Evolutionary conservation across 1,140 invertebrate species (phyloP), one percentile per base, ranked within the genome.

Genomic region (Periplaneta americana): DNA sequence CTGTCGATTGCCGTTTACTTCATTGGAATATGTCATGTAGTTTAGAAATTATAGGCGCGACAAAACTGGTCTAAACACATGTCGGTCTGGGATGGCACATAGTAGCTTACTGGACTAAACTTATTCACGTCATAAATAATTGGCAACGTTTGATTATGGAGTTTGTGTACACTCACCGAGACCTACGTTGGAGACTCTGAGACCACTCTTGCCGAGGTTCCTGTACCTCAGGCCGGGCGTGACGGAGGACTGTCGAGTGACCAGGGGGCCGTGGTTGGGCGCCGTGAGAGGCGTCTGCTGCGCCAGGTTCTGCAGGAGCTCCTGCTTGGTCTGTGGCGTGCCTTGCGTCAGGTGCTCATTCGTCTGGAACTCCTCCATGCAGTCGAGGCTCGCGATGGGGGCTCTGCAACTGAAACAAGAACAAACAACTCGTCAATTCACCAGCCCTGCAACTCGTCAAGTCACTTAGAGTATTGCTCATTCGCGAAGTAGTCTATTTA

Each of bases 141-240:
- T n/a, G n/a, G n/a, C n/a, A n/a, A n/a, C n/a, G n/a, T n/a, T n/a
- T n/a, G n/a, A n/a, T n/a, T n/a, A n/a, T n/a, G n/a, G n/a, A n/a
- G n/a, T n/a, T n/a, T n/a, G 6, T n/a, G 74, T 11, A 33, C 74
- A 88, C 91, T 90, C 91, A 93, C 94, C 94, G 85, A 98, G 90
- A 83, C 96, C 97, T 85, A 98, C 94, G 87, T 96, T 97, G 83
- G 96, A 97, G 79, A 98, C 96, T 84, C 96, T 91, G 82, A 98
- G 91, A 79, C 97, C 97, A 85, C 96, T 97, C 89, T 98, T 98
- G 79, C 97, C 97, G 83, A 98, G 91, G 89, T 98, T 98, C 87
- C 96, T 93, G 89, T 96, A 96, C 28, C 95, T 92, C 84, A 97
- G 91, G 48, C 96, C 96, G 79, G 94, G 94, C 82, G 92, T 93